Conservation (phyloP, 2,888 invertebrate genomes). For the Tipula unca region DNA sequence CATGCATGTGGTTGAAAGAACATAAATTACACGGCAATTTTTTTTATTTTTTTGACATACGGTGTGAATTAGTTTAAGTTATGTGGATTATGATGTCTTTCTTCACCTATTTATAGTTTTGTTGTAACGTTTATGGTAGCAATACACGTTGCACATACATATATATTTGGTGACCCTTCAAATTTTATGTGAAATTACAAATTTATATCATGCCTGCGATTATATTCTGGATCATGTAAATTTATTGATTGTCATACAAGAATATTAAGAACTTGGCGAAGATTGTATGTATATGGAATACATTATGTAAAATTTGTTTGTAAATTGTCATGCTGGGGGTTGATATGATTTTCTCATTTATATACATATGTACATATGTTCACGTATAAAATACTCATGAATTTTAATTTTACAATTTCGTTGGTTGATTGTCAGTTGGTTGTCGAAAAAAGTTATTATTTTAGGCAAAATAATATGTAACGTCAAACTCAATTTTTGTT, state of each 20-base stretch:
- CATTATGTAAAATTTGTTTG: background rate
- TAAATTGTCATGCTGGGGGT: background rate
- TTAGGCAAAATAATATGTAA: no score
- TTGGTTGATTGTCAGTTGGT: no score
- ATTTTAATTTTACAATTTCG: background rate
- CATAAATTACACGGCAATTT: background rate
- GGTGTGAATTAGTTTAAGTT: background rate
- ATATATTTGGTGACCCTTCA: background rate
- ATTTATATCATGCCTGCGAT: background rate
- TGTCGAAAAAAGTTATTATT: no score
- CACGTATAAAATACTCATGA: background rate
- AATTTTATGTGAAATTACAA: background rate
- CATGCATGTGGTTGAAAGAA: no score
- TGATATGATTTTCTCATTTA: background rate
- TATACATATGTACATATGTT: background rate
- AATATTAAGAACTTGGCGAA: background rate
- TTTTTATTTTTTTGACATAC: background rate
- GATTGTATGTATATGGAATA: background rate
- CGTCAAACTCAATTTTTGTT: no score
- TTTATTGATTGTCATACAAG: background rate
- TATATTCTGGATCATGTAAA: background rate
- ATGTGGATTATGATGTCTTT: background rate
- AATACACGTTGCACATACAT: background rate
- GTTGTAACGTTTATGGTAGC: background rate
- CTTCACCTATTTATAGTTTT: background rate